A percentile compares a stretch with the other conserved stretches of the same genome.
Conservation (phyloP, 92 coral and sea anemone species). For the Palythoa heliodiscus region DNA sequence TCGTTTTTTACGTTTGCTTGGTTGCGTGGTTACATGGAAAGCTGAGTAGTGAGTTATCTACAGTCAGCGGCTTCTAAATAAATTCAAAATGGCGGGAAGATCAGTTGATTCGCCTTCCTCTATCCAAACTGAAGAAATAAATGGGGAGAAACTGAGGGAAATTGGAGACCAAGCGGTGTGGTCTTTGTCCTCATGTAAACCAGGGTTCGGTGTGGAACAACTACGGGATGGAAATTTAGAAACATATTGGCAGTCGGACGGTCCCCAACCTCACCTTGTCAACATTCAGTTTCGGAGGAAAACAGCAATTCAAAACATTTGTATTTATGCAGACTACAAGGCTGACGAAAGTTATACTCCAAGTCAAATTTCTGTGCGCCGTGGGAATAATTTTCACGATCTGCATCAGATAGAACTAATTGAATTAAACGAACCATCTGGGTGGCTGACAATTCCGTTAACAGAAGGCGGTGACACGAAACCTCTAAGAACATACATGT, state of each 20-base stretch:
- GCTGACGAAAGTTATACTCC: slow-evolving; percentile 99
- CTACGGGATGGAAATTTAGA: slow-evolving; percentile 94
- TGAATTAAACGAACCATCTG: slow-evolving; percentile 92
- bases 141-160: slow-evolving; percentile 87
- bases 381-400: slow-evolving; percentile 94
- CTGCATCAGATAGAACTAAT: slow-evolving; percentile 91
- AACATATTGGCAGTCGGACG: slow-evolving; percentile 99
- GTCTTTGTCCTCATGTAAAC: slow-evolving; percentile 98
- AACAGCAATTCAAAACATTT: slow-evolving; percentile 90
- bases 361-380: slow-evolving; percentile 92
- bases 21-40: too few species aligned
- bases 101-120: slow-evolving; percentile 56
- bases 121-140: slow-evolving; percentile 64
- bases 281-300: slow-evolving; percentile 95
- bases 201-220: slow-evolving; percentile 98
- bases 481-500: slow-evolving; percentile 91
- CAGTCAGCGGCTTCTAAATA: background rate
- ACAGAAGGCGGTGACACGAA: slow-evolving; percentile 64
- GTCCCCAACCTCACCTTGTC: slow-evolving; percentile 97
- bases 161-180: slow-evolving; percentile 98
- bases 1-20: too few species aligned
- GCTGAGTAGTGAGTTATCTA: background rate
- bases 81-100: slow-evolving; percentile 88
- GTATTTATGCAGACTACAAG: slow-evolving; percentile 92
- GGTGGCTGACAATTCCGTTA: slow-evolving; percentile 87